phyloP scores from a whole-genome alignment of 2,797 vertebrate genomes.

The Tapirus indicus region DNA sequence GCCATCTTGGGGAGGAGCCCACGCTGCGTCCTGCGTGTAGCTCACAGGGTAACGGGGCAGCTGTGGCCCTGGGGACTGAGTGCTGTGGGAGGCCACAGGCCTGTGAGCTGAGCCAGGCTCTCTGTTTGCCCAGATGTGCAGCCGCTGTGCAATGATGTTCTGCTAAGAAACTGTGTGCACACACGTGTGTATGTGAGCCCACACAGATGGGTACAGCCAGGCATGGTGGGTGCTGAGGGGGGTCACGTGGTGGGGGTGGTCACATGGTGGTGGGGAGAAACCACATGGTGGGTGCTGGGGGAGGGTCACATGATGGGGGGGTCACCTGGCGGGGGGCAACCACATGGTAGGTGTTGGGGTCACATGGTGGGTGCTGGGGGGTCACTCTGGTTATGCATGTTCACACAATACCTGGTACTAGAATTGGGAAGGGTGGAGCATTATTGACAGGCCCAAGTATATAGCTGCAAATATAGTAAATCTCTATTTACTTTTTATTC shows the following conservation, averaged over 20 bases:
- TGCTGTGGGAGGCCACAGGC: neutral
- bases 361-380: neutral
- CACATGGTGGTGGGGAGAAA: neutral
- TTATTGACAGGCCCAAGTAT: neutral
- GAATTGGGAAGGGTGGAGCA: accelerated
- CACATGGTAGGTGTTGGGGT: neutral
- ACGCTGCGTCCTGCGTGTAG: accelerated
- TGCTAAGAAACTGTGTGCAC: neutral
- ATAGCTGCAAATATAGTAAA: accelerated
- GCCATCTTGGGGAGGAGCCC: neutral
- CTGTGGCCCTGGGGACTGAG: accelerated
- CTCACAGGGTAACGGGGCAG: accelerated
- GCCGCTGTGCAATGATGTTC: no score
- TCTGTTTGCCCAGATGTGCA: accelerated
- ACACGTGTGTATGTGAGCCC: accelerated
- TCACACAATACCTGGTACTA: neutral
- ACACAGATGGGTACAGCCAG: neutral
- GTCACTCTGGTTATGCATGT: neutral
- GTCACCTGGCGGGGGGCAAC: neutral
- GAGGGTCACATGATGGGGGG: neutral
- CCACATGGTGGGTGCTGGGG: neutral
- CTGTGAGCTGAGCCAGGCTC: neutral
- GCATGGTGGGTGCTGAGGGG: neutral
- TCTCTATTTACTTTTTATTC: neutral
- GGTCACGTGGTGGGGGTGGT: neutral